Evolutionary conservation across 2,797 vertebrate genomes (phyloP).

Genomic region (Macrochelys suwanniensis): DNA sequence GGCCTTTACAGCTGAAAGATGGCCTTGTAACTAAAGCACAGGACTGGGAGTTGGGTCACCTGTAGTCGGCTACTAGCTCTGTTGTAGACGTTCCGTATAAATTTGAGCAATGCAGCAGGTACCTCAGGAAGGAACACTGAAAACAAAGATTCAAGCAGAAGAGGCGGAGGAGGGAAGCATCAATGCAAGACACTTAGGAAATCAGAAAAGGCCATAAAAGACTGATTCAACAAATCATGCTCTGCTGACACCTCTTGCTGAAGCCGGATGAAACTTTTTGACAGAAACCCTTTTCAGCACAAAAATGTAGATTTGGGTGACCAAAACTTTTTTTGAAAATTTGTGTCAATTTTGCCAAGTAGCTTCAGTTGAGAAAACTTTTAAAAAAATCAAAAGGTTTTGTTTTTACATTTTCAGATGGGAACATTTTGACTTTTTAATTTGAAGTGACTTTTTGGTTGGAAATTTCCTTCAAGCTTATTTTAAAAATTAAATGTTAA

Average conservation of each 20-base stretch:
- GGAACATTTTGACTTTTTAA: not conserved
- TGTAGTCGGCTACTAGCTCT: not conserved
- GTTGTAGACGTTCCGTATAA: not conserved
- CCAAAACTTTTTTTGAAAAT: not conserved
- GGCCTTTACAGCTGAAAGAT: not conserved
- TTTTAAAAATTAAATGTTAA: not conserved
- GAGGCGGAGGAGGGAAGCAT: not conserved
- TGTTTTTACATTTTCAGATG: not conserved
- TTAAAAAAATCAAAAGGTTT: not conserved
- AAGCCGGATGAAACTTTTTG: not conserved
- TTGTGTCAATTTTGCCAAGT: not conserved
- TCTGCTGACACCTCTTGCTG: accelerated
- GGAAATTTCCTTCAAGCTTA: not conserved
- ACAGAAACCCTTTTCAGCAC: not conserved
- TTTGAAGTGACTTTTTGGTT: not conserved
- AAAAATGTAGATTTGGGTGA: not conserved
- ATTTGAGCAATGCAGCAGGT: not conserved
- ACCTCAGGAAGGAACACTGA: not conserved
- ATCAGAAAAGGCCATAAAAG: not conserved
- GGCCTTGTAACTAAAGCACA: not conserved
- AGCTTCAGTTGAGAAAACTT: not conserved
- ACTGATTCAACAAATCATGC: not conserved
- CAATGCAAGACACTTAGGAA: not conserved
- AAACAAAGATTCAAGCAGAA: not conserved
- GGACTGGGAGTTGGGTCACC: not conserved